Percentiles rank a stretch among this genome's conserved stretches.
Conservation (phyloP, 2,797 vertebrate species). For the Chlorospingus semifuscus region DNA sequence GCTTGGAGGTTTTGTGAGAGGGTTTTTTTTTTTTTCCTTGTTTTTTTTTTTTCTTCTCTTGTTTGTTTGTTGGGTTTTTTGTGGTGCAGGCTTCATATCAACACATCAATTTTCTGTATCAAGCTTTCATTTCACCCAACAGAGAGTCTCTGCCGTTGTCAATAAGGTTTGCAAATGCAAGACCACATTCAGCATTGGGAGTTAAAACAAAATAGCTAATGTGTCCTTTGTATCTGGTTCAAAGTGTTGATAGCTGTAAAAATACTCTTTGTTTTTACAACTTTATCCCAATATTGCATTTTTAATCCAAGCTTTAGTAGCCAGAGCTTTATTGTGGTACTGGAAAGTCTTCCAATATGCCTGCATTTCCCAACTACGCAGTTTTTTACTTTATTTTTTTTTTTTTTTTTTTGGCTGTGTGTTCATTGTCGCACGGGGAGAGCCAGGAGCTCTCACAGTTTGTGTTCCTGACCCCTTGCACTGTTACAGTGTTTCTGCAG, state of each 20-base stretch:
- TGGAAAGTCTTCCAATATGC: not conserved
- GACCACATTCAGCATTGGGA: not conserved
- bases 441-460: not conserved
- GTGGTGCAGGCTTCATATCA: not conserved
- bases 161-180: not conserved
- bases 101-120: not conserved
- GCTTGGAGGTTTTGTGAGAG: not conserved
- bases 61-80: not conserved
- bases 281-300: not conserved
- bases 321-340: not conserved
- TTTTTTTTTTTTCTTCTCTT: no score
- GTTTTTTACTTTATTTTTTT: not conserved
- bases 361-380: not conserved
- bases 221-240: not conserved
- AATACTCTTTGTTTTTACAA: not conserved
- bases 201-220: not conserved
- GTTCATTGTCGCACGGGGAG: not conserved
- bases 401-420: not conserved
- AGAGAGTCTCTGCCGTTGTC: not conserved
- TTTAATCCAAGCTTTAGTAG: not conserved
- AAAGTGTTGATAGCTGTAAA: not conserved
- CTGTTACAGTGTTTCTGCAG: not conserved
- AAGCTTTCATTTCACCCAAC: not conserved
- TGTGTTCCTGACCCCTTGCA: not conserved
- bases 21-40: not conserved